Evolutionary conservation across 1,140 invertebrate species (phyloP), one percentile per base, ranked within the genome.

Genomic region (Bombus huntii): DNA sequence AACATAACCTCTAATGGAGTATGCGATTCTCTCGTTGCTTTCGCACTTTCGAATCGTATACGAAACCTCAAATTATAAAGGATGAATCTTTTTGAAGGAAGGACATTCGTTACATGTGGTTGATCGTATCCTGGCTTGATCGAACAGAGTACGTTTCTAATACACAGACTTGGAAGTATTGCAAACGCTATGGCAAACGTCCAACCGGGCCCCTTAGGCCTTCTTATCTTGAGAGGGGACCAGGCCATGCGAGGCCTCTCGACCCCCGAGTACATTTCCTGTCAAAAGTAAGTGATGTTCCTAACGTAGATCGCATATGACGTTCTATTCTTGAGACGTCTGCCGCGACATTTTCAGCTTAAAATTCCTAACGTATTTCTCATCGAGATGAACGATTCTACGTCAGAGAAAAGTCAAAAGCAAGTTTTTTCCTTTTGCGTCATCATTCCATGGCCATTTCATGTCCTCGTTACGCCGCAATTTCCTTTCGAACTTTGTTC

Each of bases 221-320:
- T 86, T 78, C 76, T 85, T 81, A 86, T 88, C 85, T 82, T 74
- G 76, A 73, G 84, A 89, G 88, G 79, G 77, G 84, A 87, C 72
- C 88, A 88, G 87, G 77, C 87, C 77, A 77, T 57, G 57, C 79
- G 76, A 85, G 84, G 85, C 76, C 83, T 76, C 79, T 78, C 88
- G 31, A 88, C 57, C 83, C 80, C 59, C 37, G 25, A 3, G 88
- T 89, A 89, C 88, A 89, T 70, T 88, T 68, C 80, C n/a, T 3
- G 6, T 28, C 87, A 89, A 89, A 89, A 89, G 77, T 81, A 87
- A 70, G 6, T 47, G 71, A 37, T 18, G 3, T 34, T 31, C 6
- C 59, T n/a, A 70, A n/a, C 44, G 34, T 37, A 4, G 13, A 12
- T 65, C 42, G 39, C 3, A 18, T 42, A 65, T 28, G 13, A 25